Evolutionary conservation across 2,888 invertebrate species (phyloP).

Genomic region (Habroteleia sp.): DNA sequence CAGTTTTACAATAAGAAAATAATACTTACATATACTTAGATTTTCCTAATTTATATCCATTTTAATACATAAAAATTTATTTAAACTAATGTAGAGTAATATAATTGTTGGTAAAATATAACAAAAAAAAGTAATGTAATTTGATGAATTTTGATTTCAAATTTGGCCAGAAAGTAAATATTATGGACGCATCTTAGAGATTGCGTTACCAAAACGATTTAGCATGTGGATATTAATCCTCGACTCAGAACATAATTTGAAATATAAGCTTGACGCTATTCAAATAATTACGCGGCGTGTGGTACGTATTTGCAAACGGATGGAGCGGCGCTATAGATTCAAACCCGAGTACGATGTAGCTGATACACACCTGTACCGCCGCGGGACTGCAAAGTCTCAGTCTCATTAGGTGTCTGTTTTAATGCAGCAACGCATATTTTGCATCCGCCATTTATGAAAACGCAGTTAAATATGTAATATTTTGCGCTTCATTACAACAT

Average conservation of each 20-base stretch:
- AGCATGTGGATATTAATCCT: conserved; percentile 52
- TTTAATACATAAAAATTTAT: too few species aligned
- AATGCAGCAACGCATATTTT: conserved; percentile 45
- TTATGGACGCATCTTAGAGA: conserved; percentile 31
- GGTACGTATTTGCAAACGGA: conserved; percentile 54
- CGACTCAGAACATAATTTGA: conserved; percentile 51
- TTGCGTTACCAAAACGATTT: conserved; percentile 48
- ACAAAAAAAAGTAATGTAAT: too few species aligned
- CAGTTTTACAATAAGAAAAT: too few species aligned
- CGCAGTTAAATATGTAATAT: conserved; percentile 39
- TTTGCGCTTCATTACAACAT: conserved; percentile 20
- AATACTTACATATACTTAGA: too few species aligned
- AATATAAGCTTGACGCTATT: conserved; percentile 54
- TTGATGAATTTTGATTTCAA: too few species aligned
- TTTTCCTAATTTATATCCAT: too few species aligned
- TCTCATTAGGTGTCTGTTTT: conserved; percentile 68
- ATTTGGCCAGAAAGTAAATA: conserved; percentile 40
- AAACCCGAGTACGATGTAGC: conserved; percentile 44
- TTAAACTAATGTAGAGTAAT: too few species aligned
- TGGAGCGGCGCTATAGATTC: conserved; percentile 43
- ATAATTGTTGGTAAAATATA: too few species aligned
- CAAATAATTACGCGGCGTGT: conserved; percentile 57
- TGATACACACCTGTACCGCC: conserved; percentile 65
- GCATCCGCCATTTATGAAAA: conserved; percentile 27
- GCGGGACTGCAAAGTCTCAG: conserved; percentile 60